Evolutionary conservation across 2,888 invertebrate species (phyloP).

Genomic region (Eupithecia subfuscata): DNA sequence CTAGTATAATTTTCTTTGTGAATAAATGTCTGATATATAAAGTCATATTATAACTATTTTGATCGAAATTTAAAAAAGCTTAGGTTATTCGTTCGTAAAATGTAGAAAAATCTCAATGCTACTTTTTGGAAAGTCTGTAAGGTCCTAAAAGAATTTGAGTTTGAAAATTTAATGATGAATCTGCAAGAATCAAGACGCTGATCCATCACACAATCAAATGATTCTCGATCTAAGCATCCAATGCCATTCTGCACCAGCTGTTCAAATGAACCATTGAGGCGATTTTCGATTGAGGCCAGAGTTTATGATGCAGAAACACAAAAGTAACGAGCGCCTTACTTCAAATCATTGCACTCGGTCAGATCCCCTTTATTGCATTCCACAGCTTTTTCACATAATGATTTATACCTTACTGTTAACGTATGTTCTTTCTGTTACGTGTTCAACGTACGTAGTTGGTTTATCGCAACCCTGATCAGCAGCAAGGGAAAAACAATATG

Average conservation of each 20-base stretch:
- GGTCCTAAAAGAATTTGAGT: neutral
- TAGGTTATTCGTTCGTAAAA: no score
- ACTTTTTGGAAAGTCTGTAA: no score
- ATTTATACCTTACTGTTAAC: constrained; percentile 19
- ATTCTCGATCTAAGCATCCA: neutral
- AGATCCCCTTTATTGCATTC: constrained; percentile 44
- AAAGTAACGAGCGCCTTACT: constrained; percentile 50
- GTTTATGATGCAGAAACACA: constrained; percentile 52
- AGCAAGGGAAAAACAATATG: no score
- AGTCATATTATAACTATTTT: neutral
- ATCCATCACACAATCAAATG: neutral
- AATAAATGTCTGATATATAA: no score
- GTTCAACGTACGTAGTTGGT: constrained; percentile 1
- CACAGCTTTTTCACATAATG: constrained; percentile 25
- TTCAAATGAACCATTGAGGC: constrained; percentile 2
- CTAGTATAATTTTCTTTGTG: no score
- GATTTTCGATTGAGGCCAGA: constrained; percentile 36
- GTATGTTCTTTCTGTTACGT: no score
- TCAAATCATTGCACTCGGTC: constrained; percentile 50
- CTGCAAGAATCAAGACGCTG: neutral
- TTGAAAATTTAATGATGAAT: neutral
- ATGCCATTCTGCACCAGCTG: constrained; percentile 19
- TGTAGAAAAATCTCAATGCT: no score
- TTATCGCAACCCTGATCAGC: neutral
- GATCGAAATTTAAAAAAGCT: neutral